A percentile compares a stretch with the other conserved stretches of the same genome.
These are phyloP conservation scores for Drosophila testacea DNA, from an alignment of 2,888 invertebrate species.

Conservation along the genomic window DNA sequence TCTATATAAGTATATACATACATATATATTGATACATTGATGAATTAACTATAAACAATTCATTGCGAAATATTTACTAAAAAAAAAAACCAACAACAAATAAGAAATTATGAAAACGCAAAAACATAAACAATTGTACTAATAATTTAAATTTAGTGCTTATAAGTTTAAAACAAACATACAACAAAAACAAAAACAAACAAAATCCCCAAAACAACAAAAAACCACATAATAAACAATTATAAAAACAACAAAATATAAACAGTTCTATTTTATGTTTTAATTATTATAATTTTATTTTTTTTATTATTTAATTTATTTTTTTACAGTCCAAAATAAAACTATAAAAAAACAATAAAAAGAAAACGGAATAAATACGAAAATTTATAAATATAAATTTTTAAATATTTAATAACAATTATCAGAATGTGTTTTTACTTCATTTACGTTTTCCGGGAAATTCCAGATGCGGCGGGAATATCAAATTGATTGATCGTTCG, in stretches of 20 bases:
- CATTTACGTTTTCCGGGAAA: slow-evolving; percentile 2
- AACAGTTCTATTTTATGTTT: slow-evolving; percentile 12
- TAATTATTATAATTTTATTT: slow-evolving; percentile 8
- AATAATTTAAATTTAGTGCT: slow-evolving; percentile 70
- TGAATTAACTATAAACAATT: slow-evolving; percentile 59
- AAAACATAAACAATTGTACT: slow-evolving; percentile 58
- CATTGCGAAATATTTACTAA: slow-evolving; percentile 54
- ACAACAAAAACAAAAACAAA: slow-evolving; percentile 37
- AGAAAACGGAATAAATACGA: slow-evolving; percentile 15
- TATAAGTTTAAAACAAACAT: slow-evolving; percentile 45
- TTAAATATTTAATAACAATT: slow-evolving; percentile 39
- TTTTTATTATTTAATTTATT: slow-evolving; percentile 20
- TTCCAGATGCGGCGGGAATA: slow-evolving; percentile 6
- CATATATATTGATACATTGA: slow-evolving; percentile 46
- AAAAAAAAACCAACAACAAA: slow-evolving; percentile 27
- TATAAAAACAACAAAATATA: slow-evolving; percentile 29
- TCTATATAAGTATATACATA: slow-evolving; percentile 13
- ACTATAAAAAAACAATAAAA: slow-evolving; percentile 17
- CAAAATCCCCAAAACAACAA: slow-evolving; percentile 26
- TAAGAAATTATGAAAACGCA: slow-evolving; percentile 21
- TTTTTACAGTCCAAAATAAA: slow-evolving; percentile 20
- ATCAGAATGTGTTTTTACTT: not conserved
- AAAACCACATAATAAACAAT: slow-evolving; percentile 51
- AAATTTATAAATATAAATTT: slow-evolving; percentile 24
- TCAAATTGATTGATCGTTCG: not conserved